Evolutionary conservation across 2,888 invertebrate genomes (phyloP), one percentile per base, ranked within the genome.

Genomic region (Hypomecis punctinalis): DNA sequence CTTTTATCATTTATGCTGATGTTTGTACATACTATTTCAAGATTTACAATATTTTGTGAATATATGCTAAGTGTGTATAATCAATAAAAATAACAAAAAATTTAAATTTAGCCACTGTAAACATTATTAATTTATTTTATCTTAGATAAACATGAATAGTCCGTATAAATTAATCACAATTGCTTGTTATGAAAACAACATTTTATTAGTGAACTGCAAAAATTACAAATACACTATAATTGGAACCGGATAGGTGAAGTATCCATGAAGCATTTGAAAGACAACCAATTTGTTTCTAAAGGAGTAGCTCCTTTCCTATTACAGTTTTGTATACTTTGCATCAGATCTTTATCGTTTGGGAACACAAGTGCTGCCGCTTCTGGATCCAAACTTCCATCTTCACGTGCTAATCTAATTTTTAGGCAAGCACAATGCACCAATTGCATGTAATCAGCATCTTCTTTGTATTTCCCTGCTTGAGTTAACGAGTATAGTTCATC

Each of bases 381-480:
- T 2, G 79, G 81, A 5, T 86, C 80, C 35, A 89, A 68, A 49
- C 80, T 76, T 5, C 86, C 89, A 13, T 76, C 70, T 4, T 66
- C 55, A n/a, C 76, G 70, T 4, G 70, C 65, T 6, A 78, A 76
- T 11, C 81, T 80, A n/a, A 83, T 63, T 53, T 80, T 82, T 57
- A 78, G 77, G 65, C 83, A 78, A 59, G 85, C 74, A 69, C 92
- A 91, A 43, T 83, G 77, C 2, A 84, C 61, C 45, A 84, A 85
- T n/a, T 84, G 81, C 69, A 83, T 85, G 4, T 87, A 71, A 6
- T 82, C 76, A 45, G 81, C 83, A 6, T 88, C 81, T 67, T 75
- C 69, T 45, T 11, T 40, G 23, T 85, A 79, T 3, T 78, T 71
- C 5, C 87, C 88, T 45, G 77, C 70, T 13, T 82, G 73, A 2